A percentile compares a stretch with the other conserved stretches of the same genome.
Conservation (phyloP, 64 coral and sea anemone genomes). For the Stichodactyla mertensii region DNA sequence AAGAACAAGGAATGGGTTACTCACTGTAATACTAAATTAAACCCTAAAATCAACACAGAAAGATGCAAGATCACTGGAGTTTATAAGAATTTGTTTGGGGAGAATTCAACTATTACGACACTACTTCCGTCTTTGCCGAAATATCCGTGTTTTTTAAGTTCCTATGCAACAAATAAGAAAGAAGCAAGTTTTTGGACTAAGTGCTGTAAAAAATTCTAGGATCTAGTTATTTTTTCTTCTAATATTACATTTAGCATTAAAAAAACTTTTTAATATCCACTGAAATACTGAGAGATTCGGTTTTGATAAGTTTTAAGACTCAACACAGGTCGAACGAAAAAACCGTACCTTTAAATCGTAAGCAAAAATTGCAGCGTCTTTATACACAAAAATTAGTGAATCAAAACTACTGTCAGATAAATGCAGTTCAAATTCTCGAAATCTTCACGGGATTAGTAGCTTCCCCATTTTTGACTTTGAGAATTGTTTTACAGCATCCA, state of each 20-base stretch:
- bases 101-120: background rate
- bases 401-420: background rate
- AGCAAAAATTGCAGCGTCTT: background rate
- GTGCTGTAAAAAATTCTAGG: background rate
- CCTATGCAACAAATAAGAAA: constrained; percentile 3
- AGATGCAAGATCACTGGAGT: background rate
- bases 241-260: background rate
- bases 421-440: background rate
- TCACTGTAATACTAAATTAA: background rate
- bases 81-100: background rate
- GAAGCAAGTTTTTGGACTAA: background rate
- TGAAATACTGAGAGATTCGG: background rate
- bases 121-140: constrained; percentile 4
- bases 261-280: background rate
- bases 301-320: background rate
- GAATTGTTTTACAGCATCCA: background rate
- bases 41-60: background rate
- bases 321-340: background rate
- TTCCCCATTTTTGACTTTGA: background rate
- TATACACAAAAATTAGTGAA: background rate
- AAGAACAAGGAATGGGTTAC: background rate
- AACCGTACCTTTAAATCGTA: background rate
- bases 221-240: background rate
- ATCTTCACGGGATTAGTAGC: background rate
- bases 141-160: background rate